Conservation (phyloP, 2,797 vertebrate genomes). For the Pogoniulus pusillus region DNA sequence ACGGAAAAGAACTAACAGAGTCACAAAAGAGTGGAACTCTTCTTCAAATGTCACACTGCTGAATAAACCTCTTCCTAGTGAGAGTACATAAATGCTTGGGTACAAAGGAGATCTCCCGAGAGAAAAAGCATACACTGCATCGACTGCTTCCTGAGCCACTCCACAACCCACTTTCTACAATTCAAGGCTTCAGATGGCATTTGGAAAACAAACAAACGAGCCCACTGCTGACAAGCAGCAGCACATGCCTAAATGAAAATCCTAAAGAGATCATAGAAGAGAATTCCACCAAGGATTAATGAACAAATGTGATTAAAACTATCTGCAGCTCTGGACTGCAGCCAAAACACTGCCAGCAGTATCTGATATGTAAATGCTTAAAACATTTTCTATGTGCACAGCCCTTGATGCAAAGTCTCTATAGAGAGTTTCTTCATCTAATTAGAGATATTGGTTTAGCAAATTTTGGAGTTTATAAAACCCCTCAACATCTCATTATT, state of each 20-base stretch:
- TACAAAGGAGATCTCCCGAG: constrained; percentile 8
- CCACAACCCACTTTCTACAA: not conserved
- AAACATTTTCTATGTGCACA: constrained; percentile 21
- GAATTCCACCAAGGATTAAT: constrained; percentile 63
- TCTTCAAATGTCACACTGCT: constrained; percentile 14
- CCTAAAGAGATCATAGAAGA: constrained; percentile 51
- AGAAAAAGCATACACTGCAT: not conserved
- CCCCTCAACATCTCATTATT: constrained; percentile 49
- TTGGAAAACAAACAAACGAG: constrained; percentile 49
- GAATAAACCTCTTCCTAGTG: constrained; percentile 30
- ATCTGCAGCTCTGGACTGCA: constrained; percentile 33
- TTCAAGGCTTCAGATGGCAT: constrained; percentile 18
- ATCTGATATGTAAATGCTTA: constrained; percentile 54
- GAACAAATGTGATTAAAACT: constrained; percentile 55
- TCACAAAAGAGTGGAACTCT: not conserved
- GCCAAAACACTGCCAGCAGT: constrained; percentile 24
- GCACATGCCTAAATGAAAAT: constrained; percentile 50
- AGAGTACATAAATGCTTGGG: not conserved
- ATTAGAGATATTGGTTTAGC: constrained; percentile 62
- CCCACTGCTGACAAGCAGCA: constrained; percentile 24
- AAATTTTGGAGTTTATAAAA: constrained; percentile 47
- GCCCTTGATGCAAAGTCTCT: constrained; percentile 6
- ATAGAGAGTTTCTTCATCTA: constrained; percentile 31
- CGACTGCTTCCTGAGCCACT: not conserved
- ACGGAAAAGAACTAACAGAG: not conserved